A percentile compares a stretch with the other conserved stretches of the same genome.
phyloP scores from a whole-genome alignment of 2,888 invertebrate genomes.

The Malacosoma neustria region DNA sequence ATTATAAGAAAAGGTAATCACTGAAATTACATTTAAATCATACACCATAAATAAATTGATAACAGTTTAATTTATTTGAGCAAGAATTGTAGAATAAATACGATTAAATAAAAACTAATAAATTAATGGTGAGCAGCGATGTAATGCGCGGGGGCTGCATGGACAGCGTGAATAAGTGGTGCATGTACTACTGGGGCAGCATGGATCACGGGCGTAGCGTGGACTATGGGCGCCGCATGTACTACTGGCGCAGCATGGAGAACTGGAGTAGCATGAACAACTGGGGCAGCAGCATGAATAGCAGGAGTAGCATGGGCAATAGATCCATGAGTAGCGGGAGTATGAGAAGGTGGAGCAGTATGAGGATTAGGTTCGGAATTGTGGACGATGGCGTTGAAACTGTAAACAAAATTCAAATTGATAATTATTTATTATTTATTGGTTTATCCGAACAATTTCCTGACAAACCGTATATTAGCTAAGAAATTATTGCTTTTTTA shows the following conservation, averaged over 20 bases:
- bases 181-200: slow-evolving; percentile 22
- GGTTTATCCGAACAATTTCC: too few species aligned
- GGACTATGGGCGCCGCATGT: slow-evolving; percentile 18
- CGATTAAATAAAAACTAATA: slow-evolving; percentile 2
- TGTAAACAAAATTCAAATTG: too few species aligned
- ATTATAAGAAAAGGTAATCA: too few species aligned
- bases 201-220: slow-evolving; percentile 25
- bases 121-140: slow-evolving; percentile 41
- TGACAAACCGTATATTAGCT: too few species aligned
- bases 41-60: slow-evolving; percentile 10
- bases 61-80: slow-evolving; percentile 14
- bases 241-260: slow-evolving; percentile 20
- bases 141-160: slow-evolving; percentile 29
- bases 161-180: slow-evolving; percentile 13
- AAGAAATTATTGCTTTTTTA: too few species aligned
- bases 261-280: slow-evolving; percentile 24
- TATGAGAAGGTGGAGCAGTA: slow-evolving; percentile 30
- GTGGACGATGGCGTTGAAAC: slow-evolving; percentile 63
- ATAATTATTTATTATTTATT: too few species aligned
- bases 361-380: slow-evolving; percentile 51
- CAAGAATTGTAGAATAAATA: slow-evolving; percentile 18
- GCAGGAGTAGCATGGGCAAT: slow-evolving; percentile 19
- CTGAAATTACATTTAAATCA: too few species aligned
- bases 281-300: slow-evolving; percentile 14
- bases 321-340: slow-evolving; percentile 17